Base-by-base conservation (phyloP, 2,797 vertebrate genomes). In the Brotula barbata region DNA sequence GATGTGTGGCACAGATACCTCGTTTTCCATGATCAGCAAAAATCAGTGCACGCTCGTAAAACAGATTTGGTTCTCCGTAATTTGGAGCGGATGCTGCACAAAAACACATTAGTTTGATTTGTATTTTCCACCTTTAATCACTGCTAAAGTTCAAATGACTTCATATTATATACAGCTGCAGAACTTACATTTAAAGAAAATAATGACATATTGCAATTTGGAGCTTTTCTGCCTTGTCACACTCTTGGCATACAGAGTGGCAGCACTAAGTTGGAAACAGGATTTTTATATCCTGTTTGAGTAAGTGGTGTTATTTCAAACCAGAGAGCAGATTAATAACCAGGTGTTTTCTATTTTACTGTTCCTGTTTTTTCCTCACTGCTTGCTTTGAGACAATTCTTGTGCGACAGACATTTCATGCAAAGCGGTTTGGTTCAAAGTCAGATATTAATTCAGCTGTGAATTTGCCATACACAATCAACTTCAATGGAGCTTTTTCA, bases 321-420 rank as follows among this genome's bases (percentile, higher is more conserved):
- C 82, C 48, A 44, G 61, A 44, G 61, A 43, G 15, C 64, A 64
- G 50, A 64, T 25, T 77, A 59, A 74, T 73, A 71, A 80, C 49
- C 82, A 84, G 75, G 68, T 86, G 85, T 77, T 87, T 85, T 83
- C 45, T 73, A 76, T 85, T 82, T 74, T 2, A 66, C 64, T 78
- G 73, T 75, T 84, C 68, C 72, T 79, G 71, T 79, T 81, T 70
- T 77, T 44, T 14, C 42, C 71, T 43, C 17, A 2, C 42, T 12
- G 49, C 68, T 69, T 42, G 10, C 36, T 25, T 57, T n/a, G 41
- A 57, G 75, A 55, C 58, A 67, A 16, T 40, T 61, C 48, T 19
- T 58, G 16, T 47, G 43, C 56, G 62, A 70, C 41, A 65, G 59
- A 68, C 40, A 65, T 60, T 67, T 68, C 54, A 44, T 22, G 41